Base-by-base conservation (phyloP, 2,888 invertebrate genomes). In the Gastracanthus pulcherrimus region DNA sequence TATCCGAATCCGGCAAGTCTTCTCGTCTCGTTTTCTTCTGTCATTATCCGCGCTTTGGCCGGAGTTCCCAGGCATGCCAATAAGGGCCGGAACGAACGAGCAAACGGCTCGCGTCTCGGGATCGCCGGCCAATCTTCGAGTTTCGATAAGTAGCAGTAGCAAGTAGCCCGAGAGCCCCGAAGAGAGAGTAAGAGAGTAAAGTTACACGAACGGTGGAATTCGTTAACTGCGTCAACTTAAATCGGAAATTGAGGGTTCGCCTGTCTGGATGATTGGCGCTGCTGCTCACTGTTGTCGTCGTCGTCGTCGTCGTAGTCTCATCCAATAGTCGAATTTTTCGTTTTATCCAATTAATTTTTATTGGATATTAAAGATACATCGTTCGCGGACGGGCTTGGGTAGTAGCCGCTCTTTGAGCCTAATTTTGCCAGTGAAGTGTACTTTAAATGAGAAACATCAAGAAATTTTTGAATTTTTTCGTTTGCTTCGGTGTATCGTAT, bases 201-300 rank as follows among this genome's bases (percentile, higher is more conserved):
- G 60, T 70, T 77, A 70, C 62, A 62, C 69, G 60, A 55, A 13
- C 23, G 3, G 23, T n/a, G 69, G 76, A 77, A 77, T 77, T 77
- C 76, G 70, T 77, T 77, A 77, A 77, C 69, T 77, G 76, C 76
- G 70, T 77, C 76, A 77, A 77, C 76, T 77, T 77, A 77, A 77
- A 69, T 69, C 76, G 76, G 69, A 77, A 77, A 77, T 77, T 77
- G 76, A 77, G 69, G 76, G 55, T 55, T 77, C 45, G 69, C 48
- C 64, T 69, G 62, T 48, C 55, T 16, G 31, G 41, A 36, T 62
- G 69, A 69, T 69, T 48, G 45, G 3, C 48, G 69, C 19, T 41
- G 19, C 48, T n/a, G n/a, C 62, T 45, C 6, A 41, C 51, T 51
- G 51, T 16, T 51, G 4, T 19, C 51, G 3, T 7, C 19, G n/a